Base-by-base conservation (phyloP, 1,140 invertebrate genomes). In the Drosophila murphyi region DNA sequence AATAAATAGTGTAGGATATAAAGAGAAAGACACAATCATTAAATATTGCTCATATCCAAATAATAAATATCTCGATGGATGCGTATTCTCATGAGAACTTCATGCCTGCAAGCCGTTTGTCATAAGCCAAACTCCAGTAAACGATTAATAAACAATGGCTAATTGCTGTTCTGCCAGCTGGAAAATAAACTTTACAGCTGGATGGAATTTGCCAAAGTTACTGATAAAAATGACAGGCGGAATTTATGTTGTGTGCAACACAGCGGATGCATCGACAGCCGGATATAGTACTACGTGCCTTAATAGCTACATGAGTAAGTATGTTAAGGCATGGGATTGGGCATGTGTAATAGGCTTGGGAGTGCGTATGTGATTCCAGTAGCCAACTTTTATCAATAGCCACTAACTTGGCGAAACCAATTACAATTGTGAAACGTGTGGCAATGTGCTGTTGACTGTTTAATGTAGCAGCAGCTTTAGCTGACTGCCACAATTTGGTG, bases 361-460 rank as follows among this genome's bases (percentile, higher is more conserved):
- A 28, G n/a, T 32, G 20, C 12, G 39, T 43, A n/a, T 56, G 35
- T 8, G 63, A 67, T 67, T 67, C 50, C 7, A 39, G 54, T 34
- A 29, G 37, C 20, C 10, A 56, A 48, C 31, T 10, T 31, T 68
- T 62, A 70, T 74, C 72, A 74, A 62, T 74, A 34, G 72, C 51
- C 8, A 20, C 20, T 20, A 48, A 51, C 31, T 72, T 57, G 39
- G 56, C 35, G 55, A 59, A 52, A 64, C 37, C 68, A 71, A 75
- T 75, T 75, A 59, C 68, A 71, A 72, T 75, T 75, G 72, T 64
- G 67, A 72, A 75, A 71, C 72, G 68, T 68, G 70, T 47, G n/a
- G 39, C 31, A 45, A 37, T 41, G 47, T 57, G 54, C 28, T 35
- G 51, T 47, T 68, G 45, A 45, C 54, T 29, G 41, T 50, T 47